Evolutionary conservation across 2,113 vertebrate species (phyloP).

Genomic region (Ancistrus triradiatus): DNA sequence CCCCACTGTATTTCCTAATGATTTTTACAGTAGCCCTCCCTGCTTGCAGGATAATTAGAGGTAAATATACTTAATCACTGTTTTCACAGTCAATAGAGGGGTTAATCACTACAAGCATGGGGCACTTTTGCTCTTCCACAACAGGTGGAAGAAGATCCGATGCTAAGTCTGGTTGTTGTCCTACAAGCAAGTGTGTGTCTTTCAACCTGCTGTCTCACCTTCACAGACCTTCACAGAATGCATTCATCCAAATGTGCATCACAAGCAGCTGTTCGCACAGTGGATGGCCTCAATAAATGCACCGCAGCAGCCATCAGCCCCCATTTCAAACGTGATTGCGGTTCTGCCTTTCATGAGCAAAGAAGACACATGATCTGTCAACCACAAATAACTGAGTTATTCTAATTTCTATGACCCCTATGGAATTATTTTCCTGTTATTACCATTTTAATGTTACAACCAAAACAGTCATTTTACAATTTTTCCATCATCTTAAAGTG

Average conservation of each 20-base stretch:
- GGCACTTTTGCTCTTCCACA: slow-evolving; percentile 2
- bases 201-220: slow-evolving; percentile 42
- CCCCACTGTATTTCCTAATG: slow-evolving; percentile 34
- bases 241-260: slow-evolving; percentile 20
- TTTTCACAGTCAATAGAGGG: slow-evolving; percentile 46
- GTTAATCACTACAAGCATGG: slow-evolving; percentile 47
- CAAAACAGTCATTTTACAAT: slow-evolving; percentile 35
- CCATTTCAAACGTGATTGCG: slow-evolving; percentile 23
- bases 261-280: slow-evolving; percentile 26
- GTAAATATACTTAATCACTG: slow-evolving; percentile 52
- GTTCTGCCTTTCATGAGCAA: slow-evolving; percentile 25
- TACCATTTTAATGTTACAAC: slow-evolving; percentile 19
- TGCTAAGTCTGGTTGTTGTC: neutral
- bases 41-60: slow-evolving; percentile 42
- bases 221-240: slow-evolving; percentile 29
- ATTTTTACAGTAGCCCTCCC: slow-evolving; percentile 45
- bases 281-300: slow-evolving; percentile 13
- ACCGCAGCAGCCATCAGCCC: no score
- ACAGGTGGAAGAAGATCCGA: slow-evolving; percentile 16
- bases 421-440: no score
- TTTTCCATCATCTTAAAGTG: slow-evolving; percentile 8
- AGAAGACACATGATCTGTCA: slow-evolving; percentile 27
- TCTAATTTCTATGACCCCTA: no score
- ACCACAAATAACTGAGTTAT: slow-evolving; percentile 14
- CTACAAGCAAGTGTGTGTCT: slow-evolving; percentile 14